Evolutionary conservation across 1,140 invertebrate genomes (phyloP), one percentile per base, ranked within the genome.

Genomic region (Berghia stephanieae): DNA sequence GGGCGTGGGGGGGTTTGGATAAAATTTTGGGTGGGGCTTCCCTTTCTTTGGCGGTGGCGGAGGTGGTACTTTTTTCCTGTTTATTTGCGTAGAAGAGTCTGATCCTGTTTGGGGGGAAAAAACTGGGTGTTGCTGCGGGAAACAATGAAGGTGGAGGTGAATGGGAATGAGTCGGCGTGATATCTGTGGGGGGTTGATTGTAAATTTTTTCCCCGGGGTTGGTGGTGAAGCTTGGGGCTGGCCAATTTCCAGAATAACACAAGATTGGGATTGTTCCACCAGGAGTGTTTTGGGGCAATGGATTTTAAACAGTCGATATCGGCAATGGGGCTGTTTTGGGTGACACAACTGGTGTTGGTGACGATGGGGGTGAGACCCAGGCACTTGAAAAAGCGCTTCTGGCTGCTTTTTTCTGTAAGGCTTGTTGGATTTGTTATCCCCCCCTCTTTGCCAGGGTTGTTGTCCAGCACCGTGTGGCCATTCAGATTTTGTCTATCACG

Each of bases 1-100:
- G n/a, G n/a, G n/a, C n/a, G n/a, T n/a, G n/a, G n/a, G n/a, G n/a
- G n/a, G n/a, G n/a, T n/a, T n/a, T n/a, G n/a, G n/a, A n/a, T n/a
- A n/a, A n/a, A n/a, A n/a, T n/a, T n/a, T n/a, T n/a, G n/a, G n/a
- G n/a, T n/a, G n/a, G n/a, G n/a, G n/a, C n/a, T n/a, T 82, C 43
- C 81, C 78, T 55, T 80, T 81, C 18, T 80, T 43, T n/a, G 81
- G 81, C n/a, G 81, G 81, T 21, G 81, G 81, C 8, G 81, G 81
- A 3, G 81, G 81, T 10, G 81, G 81, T 6, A 79, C 75, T 75
- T 80, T 83, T 70, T 75, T 83, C 13, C 36, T 44, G 34, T n/a
- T n/a, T 21, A 55, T 31, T 21, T 31, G 31, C 6, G 46, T 36
- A 8, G 49, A 21, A 4, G 71, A 57, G 34, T 34, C 34, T 16